Conservation (phyloP, 2,888 invertebrate species). For the Lypha dubia region DNA sequence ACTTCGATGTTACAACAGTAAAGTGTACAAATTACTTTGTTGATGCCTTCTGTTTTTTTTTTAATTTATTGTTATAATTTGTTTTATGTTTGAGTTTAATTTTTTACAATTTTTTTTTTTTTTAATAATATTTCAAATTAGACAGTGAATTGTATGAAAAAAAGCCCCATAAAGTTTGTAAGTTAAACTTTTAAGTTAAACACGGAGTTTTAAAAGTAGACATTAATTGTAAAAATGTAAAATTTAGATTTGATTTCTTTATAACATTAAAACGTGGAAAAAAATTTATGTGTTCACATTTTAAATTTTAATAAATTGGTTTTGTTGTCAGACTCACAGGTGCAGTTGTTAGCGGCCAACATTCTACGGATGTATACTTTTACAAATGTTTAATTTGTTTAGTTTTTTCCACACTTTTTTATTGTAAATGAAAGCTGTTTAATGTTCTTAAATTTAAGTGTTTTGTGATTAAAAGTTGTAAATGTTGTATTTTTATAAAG, state of each 20-base stretch:
- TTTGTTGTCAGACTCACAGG: neutral
- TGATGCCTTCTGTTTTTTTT: slow-evolving; percentile 15
- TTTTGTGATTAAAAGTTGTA: no score
- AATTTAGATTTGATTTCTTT: neutral
- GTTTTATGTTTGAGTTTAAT: neutral
- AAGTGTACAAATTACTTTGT: slow-evolving; percentile 41
- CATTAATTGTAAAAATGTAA: slow-evolving; percentile 5
- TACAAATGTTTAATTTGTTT: neutral
- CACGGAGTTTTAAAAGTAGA: slow-evolving; percentile 14
- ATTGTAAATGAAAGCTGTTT: no score
- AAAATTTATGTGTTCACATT: neutral
- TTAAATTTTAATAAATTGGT: neutral
- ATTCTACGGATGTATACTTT: neutral
- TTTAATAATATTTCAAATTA: slow-evolving; percentile 5
- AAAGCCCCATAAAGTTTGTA: neutral
- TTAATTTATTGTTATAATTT: neutral
- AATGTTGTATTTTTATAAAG: neutral
- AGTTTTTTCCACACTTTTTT: neutral
- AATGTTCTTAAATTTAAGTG: no score
- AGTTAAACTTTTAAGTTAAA: slow-evolving; percentile 9
- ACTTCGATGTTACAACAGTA: neutral
- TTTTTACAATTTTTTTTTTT: neutral
- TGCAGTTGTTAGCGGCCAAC: neutral
- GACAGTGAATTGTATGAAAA: neutral
- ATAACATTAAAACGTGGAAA: neutral